These are phyloP conservation scores for Typhlichthys eigenmanni DNA, from an alignment of 2,797 vertebrate species.

Conservation along the genomic window DNA sequence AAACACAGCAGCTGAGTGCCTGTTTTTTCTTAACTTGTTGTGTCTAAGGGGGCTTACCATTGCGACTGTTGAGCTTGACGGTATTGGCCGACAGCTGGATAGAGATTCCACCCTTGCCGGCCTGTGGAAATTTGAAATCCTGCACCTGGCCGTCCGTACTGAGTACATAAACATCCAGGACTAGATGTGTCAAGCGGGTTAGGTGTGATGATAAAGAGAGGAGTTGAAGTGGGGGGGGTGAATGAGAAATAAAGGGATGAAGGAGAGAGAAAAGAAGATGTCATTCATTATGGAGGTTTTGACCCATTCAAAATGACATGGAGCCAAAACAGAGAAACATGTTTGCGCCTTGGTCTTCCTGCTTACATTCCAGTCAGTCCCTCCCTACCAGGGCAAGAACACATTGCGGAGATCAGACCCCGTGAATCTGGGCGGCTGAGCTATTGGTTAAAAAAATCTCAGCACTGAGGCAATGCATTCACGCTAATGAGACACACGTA, in stretches of 20 bases:
- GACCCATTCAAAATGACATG: constrained; percentile 16
- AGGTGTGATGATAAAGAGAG: background rate
- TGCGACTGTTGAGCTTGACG: constrained; percentile 97
- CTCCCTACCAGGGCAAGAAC: constrained; percentile 8
- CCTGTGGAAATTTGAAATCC: constrained; percentile 96
- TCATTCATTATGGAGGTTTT: constrained; percentile 28
- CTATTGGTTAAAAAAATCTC: constrained; percentile 32
- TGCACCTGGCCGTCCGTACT: constrained; percentile 98
- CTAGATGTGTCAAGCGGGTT: constrained; percentile 58
- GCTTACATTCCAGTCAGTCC: constrained; percentile 32
- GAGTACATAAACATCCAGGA: constrained; percentile 95
- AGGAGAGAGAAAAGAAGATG: constrained; percentile 19
- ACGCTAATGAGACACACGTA: constrained; percentile 21
- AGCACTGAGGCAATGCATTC: constrained; percentile 40
- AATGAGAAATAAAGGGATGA: constrained; percentile 13
- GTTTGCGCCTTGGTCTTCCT: constrained; percentile 25
- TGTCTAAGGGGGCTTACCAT: constrained; percentile 78
- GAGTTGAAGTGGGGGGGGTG: background rate
- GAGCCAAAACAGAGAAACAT: constrained; percentile 10
- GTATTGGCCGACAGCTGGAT: constrained; percentile 97
- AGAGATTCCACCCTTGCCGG: constrained; percentile 89
- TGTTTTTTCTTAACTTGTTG: background rate
- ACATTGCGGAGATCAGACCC: constrained; percentile 16
- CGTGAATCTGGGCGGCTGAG: constrained; percentile 35
- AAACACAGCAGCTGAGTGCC: background rate